Evolutionary conservation across 2,888 invertebrate species (phyloP).

Genomic region (Xanthorhoe spadicearia): DNA sequence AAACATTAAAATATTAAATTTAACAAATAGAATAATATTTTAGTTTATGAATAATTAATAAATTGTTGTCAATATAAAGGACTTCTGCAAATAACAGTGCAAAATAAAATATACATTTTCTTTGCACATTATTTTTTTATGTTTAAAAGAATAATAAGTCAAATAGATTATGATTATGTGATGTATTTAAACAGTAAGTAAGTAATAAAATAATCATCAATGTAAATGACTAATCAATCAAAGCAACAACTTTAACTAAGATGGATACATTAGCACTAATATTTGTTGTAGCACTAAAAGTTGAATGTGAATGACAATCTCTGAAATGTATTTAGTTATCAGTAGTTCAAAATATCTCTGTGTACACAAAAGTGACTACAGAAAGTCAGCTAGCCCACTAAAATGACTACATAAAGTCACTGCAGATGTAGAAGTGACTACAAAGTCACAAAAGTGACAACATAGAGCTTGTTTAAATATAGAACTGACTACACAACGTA

Average conservation of each 20-base stretch:
- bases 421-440: constrained; percentile 49
- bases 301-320: background rate
- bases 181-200: background rate
- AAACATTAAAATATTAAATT: background rate
- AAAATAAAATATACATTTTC: no score
- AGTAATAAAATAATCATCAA: background rate
- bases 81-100: no score
- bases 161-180: no score
- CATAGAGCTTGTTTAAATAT: constrained; percentile 36
- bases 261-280: background rate
- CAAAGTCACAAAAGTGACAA: constrained; percentile 52
- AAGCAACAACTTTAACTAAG: background rate
- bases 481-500: constrained; percentile 3
- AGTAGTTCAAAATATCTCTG: background rate
- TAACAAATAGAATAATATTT: background rate
- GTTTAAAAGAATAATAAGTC: no score
- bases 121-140: no score
- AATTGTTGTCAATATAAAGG: no score
- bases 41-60: no score
- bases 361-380: constrained; percentile 6
- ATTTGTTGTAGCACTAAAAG: background rate
- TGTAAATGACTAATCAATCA: background rate
- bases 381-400: constrained; percentile 53
- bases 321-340: background rate
- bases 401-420: constrained; percentile 46